Evolutionary conservation across 1,140 invertebrate species (phyloP), one percentile per base, ranked within the genome.

Genomic region (Sinella curviseta): DNA sequence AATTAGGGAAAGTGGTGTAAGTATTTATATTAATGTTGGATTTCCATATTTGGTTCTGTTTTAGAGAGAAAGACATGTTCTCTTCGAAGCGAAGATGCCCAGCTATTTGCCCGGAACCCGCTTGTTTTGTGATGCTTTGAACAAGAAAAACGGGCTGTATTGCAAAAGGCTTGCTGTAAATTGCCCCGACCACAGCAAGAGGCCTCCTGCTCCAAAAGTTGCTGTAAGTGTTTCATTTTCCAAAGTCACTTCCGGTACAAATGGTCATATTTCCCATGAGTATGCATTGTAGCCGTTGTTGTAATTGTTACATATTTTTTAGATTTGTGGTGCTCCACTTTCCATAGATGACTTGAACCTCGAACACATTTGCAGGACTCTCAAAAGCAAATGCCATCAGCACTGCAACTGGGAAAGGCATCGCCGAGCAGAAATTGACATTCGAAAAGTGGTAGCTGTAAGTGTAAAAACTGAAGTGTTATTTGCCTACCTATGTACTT

Each of bases 91-190:
- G n/a, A 92, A 65, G 26, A 4, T 17, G 3, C 57, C 57, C 16
- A n/a, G 8, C 24, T n/a, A 12, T 26, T 16, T 65, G 4, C 57
- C 57, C 4, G 57, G 57, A 26, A 92, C 94, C 87, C 94, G 95
- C 85, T 97, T 99, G 93, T 99, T 99, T 86, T 99, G 98, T 87
- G 97, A 99, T 85, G 96, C 94, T 86, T 99, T 94, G 86, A 99
- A 98, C 88, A 90, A 94, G 2, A 88, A 90, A 1, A 96, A 94
- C 85, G 90, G 92, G 77, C 98, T 96, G 0, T 99, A 99, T 85
- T 99, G 97, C 87, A 99, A 99, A 88, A 14, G 97, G 73, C 87
- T 99, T 20, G 90, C 95, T 82, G 95, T 99, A 1, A 89, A 99
- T 30, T 99, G 98, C 87, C 97, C 98, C 0, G 98, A 99, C 85